A percentile compares a stretch with the other conserved stretches of the same genome.
These are phyloP conservation scores for Argynnis bischoffii DNA, from an alignment of 2,888 invertebrate genomes.

Conservation along the genomic window DNA sequence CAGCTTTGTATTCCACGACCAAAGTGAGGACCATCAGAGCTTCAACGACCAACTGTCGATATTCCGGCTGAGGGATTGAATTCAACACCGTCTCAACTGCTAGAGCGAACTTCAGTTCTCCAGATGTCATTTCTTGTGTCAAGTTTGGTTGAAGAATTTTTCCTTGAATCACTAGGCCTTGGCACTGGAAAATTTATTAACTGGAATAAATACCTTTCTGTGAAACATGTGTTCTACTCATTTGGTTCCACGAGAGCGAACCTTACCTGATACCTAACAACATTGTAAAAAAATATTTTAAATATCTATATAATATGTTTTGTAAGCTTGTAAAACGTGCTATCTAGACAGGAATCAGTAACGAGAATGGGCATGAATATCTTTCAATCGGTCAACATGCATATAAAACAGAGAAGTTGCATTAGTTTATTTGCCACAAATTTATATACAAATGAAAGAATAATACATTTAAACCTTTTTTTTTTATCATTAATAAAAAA, in stretches of 20 bases:
- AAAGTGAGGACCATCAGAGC: conserved; percentile 97
- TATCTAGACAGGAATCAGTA: no score
- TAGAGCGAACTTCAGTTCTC: conserved; percentile 98
- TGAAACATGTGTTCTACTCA: not conserved
- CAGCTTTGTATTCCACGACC: conserved; percentile 93
- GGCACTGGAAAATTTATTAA: conserved; percentile 82
- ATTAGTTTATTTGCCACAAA: no score
- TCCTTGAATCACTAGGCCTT: conserved; percentile 96
- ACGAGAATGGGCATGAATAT: no score
- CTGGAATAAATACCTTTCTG: no score
- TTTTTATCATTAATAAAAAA: no score
- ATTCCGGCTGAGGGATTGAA: conserved; percentile 98
- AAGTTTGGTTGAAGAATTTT: conserved; percentile 94
- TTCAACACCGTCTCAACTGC: conserved; percentile 98
- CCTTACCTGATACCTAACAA: no score
- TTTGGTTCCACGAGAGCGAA: not conserved
- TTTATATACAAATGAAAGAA: no score
- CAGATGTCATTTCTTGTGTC: conserved; percentile 99
- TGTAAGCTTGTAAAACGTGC: no score
- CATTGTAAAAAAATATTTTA: no score
- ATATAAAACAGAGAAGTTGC: no score
- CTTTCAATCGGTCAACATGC: not conserved
- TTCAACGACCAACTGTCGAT: conserved; percentile 97
- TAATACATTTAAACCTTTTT: no score
- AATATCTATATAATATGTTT: no score